phyloP scores from a whole-genome alignment of 37 sponge, comb jelly and placozoan genomes.

The Crambe crambe region DNA sequence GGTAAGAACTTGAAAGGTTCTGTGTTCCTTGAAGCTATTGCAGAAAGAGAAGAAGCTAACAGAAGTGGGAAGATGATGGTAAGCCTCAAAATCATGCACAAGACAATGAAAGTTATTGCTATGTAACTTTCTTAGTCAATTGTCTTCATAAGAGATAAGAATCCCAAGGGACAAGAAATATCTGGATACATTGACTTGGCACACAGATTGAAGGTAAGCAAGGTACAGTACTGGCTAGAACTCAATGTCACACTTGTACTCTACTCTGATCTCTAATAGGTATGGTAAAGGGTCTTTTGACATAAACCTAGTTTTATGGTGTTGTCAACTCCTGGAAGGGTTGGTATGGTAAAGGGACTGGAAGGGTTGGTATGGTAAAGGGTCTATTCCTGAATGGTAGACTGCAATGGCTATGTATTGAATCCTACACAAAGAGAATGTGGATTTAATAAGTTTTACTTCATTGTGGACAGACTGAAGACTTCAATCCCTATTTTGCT shows the following conservation, averaged over 20 bases:
- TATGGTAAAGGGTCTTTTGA: too few species aligned
- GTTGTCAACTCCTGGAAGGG: too few species aligned
- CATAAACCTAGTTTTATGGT: too few species aligned
- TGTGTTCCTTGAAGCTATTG: slow-evolving; percentile 85
- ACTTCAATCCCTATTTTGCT: slow-evolving; percentile 87
- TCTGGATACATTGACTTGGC: slow-evolving; percentile 98
- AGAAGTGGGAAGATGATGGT: slow-evolving; percentile 93
- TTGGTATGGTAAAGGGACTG: too few species aligned
- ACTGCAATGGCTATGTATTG: too few species aligned
- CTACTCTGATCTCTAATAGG: neutral
- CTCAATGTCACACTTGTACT: neutral
- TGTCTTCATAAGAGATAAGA: slow-evolving; percentile 91
- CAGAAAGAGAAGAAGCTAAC: slow-evolving; percentile 95
- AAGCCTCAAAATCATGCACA: too few species aligned
- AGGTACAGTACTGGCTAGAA: neutral
- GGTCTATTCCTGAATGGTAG: neutral
- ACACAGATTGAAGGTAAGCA: slow-evolving; percentile 82
- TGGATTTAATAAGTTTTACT: neutral
- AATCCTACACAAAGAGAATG: neutral
- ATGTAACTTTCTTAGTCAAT: slow-evolving; percentile 55
- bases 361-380: neutral
- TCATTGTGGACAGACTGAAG: slow-evolving; percentile 69
- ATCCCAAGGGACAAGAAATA: slow-evolving; percentile 89
- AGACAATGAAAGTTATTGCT: neutral
- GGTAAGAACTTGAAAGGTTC: slow-evolving; percentile 77